Evolutionary conservation across 2,888 invertebrate species (phyloP).

Genomic region (Drosophila paranaensis): DNA sequence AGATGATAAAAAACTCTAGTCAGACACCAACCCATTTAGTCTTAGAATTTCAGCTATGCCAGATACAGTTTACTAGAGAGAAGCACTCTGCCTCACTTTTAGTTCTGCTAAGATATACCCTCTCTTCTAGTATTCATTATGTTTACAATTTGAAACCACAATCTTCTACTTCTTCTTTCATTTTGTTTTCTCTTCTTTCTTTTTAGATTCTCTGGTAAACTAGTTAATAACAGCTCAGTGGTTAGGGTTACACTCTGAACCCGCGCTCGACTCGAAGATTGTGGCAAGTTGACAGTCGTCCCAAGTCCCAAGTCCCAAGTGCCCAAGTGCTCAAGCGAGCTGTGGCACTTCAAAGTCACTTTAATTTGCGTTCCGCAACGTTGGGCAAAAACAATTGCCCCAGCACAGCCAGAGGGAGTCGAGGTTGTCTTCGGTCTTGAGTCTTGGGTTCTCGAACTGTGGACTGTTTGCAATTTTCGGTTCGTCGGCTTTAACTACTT

Average conservation of each 20-base stretch:
- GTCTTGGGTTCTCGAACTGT: conserved; percentile 6
- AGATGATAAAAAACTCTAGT: neutral
- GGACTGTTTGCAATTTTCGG: conserved; percentile 52
- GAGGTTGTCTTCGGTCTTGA: conserved; percentile 20
- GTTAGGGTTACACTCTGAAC: conserved; percentile 33
- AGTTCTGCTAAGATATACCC: neutral
- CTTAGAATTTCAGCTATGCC: neutral
- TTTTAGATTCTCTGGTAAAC: neutral
- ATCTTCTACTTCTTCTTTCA: too few relatives aligned
- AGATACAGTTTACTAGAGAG: too few relatives aligned
- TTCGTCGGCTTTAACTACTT: conserved; percentile 60
- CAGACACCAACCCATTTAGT: neutral
- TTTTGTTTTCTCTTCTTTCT: too few relatives aligned
- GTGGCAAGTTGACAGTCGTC: conserved; percentile 30
- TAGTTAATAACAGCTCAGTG: conserved; percentile 6
- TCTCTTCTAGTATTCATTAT: neutral
- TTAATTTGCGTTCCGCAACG: conserved; percentile 71
- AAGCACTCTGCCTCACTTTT: neutral
- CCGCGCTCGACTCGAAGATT: conserved; percentile 1
- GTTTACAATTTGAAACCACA: too few relatives aligned
- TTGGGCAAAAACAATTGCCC: conserved; percentile 66
- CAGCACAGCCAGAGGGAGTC: conserved; percentile 12
- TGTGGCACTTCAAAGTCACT: conserved; percentile 22
- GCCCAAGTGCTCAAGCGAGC: conserved; percentile 22
- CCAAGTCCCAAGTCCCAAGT: conserved; percentile 26